Base-by-base conservation (phyloP, 2,888 invertebrate species). In the Tryphoninae sp. region DNA sequence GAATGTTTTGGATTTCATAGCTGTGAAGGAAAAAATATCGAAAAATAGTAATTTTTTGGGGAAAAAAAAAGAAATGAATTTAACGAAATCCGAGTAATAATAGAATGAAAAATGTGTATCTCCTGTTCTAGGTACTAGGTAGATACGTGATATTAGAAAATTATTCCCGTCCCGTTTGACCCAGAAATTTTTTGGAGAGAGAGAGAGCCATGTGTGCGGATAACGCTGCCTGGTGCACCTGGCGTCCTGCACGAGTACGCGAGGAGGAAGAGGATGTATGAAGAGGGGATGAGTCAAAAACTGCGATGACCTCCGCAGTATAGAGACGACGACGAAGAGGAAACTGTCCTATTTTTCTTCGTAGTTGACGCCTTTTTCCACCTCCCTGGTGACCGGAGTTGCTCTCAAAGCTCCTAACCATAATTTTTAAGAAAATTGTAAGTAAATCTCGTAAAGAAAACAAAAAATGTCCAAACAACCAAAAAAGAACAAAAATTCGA, bases 361-460 rank as follows among this genome's bases (percentile, higher is more conserved):
- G 64, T 65, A 59, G 59, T 75, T 78, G 69, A 67, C 78, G 55
- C 65, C 55, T 55, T 67, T 55, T 45, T 13, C 59, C 33, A 59
- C 65, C 74, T 59, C 33, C 65, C 65, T 65, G 22, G 16, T 59
- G 64, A 23, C n/a, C 1, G 72, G 33, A 51, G 45, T 2, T 40
- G 53, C 16, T 33, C 23, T 19, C 22, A 16, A 68, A 53, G 64
- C 69, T 65, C 45, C 51, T 71, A 49, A 59, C 64, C 78, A 78
- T 78, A 75, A 78, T 81, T 81, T 78, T 81, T 22, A 55, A 64
- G 61, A 69, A 65, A 81, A 78, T 74, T 71, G 61, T 75, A 26
- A 71, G 55, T 55, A 69, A 74, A 71, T n/a, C 55, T 45, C 33
- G 13, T 45, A 23, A n/a, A 2, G 11, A 26, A 72, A 72, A 49